A percentile compares a stretch with the other conserved stretches of the same genome.
Evolutionary conservation across 2,797 vertebrate species (phyloP).

Genomic region (Melanotaenia trifasciata): DNA sequence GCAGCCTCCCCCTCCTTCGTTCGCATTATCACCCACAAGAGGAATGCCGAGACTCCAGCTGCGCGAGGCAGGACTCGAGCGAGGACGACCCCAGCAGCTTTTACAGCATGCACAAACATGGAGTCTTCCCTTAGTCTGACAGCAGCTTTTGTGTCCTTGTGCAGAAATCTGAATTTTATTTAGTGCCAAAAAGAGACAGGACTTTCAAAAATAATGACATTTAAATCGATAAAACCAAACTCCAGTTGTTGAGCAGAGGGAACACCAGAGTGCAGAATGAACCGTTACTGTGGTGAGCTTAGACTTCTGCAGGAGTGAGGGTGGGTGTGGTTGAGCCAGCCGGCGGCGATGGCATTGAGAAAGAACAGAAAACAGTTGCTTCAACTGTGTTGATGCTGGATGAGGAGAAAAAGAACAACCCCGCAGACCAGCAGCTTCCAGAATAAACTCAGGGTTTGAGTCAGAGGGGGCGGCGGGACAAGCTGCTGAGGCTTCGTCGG

Average conservation of each 20-base stretch:
- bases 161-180: no score
- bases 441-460: constrained; percentile 72
- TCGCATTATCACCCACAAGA: constrained; percentile 81
- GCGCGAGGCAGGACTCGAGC: constrained; percentile 51
- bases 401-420: constrained; percentile 38
- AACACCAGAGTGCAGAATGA: no score
- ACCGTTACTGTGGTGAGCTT: not conserved
- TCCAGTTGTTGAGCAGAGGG: no score
- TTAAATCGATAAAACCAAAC: no score
- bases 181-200: no score
- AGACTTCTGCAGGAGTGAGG: constrained; percentile 24
- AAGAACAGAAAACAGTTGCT: constrained; percentile 72
- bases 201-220: no score
- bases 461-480: constrained; percentile 34
- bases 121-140: no score
- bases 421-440: constrained; percentile 56
- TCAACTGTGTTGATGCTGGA: constrained; percentile 25
- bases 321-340: constrained; percentile 71
- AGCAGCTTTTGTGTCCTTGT: no score
- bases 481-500: constrained; percentile 55
- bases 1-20: constrained; percentile 64
- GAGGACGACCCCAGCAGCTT: constrained; percentile 3
- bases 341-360: constrained; percentile 60
- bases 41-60: constrained; percentile 80
- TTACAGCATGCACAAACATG: no score